Percentiles rank a stretch among this genome's conserved stretches.
phyloP scores from a whole-genome alignment of 2,797 vertebrate genomes.

The Esox lucius region DNA sequence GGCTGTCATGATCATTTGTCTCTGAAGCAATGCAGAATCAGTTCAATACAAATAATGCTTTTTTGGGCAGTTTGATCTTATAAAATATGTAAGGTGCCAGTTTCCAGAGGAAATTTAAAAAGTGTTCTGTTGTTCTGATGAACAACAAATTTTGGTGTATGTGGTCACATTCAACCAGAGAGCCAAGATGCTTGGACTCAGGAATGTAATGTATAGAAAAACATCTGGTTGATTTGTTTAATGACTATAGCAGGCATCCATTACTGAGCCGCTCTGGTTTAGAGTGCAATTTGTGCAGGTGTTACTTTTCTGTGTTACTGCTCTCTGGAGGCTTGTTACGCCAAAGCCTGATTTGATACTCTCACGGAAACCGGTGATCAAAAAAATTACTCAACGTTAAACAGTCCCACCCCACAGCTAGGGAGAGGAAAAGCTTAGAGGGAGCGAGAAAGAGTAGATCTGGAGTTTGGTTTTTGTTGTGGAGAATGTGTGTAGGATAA shows the following conservation, averaged over 20 bases:
- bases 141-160: not conserved
- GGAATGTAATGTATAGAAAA: constrained; percentile 48
- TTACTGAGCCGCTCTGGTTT: constrained; percentile 39
- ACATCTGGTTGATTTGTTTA: constrained; percentile 66
- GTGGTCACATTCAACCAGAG: not conserved
- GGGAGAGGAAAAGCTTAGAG: not conserved
- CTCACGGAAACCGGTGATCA: constrained; percentile 56
- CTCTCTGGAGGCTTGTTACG: constrained; percentile 60
- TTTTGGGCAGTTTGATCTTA: not conserved
- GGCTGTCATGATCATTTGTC: constrained; percentile 34
- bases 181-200: constrained; percentile 24
- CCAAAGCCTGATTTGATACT: constrained; percentile 52
- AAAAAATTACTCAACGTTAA: constrained; percentile 19
- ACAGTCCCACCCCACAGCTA: constrained; percentile 26
- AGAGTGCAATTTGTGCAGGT: constrained; percentile 58
- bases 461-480: constrained; percentile 6
- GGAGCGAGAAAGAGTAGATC: not conserved
- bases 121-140: not conserved
- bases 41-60: constrained; percentile 11
- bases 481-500: constrained; percentile 11
- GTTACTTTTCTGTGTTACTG: constrained; percentile 56
- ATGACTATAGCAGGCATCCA: constrained; percentile 61
- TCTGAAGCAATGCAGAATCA: constrained; percentile 13
- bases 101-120: not conserved
- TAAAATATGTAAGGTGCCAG: not conserved